These are phyloP conservation scores for Glyphotaelius pellucidus DNA, from an alignment of 2,888 invertebrate genomes.

Conservation along the genomic window DNA sequence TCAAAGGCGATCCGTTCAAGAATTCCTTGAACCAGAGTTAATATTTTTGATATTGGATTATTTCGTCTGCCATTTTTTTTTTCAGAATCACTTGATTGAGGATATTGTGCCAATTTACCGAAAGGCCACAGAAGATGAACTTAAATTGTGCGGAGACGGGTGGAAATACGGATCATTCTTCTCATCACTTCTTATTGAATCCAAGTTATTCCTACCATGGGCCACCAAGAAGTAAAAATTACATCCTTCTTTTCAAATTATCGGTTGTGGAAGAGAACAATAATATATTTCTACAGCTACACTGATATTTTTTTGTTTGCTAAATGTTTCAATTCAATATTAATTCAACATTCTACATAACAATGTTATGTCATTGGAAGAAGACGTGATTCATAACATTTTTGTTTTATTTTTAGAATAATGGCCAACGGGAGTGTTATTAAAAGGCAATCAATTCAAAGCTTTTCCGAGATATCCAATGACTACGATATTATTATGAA, in stretches of 20 bases:
- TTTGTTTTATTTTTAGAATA: slow-evolving; percentile 7
- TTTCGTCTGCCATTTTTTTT: slow-evolving; percentile 30
- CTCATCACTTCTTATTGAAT: slow-evolving; percentile 87
- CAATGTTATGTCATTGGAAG: neutral
- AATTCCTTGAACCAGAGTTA: no score
- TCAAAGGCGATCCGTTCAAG: no score
- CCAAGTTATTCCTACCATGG: slow-evolving; percentile 87
- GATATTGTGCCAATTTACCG: slow-evolving; percentile 87
- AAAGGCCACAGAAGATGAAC: slow-evolving; percentile 83
- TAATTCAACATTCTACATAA: neutral
- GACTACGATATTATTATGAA: slow-evolving; percentile 88
- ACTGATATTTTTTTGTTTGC: neutral
- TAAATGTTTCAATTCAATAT: neutral
- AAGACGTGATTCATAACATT: neutral
- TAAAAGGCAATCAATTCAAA: slow-evolving; percentile 76
- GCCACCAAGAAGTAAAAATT: slow-evolving; percentile 79
- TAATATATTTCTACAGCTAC: neutral
- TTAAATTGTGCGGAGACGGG: slow-evolving; percentile 82
- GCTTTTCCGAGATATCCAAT: slow-evolving; percentile 78
- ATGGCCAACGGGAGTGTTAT: slow-evolving; percentile 79
- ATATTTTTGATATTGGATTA: neutral
- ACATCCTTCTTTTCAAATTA: neutral
- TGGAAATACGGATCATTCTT: slow-evolving; percentile 92
- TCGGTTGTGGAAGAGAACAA: neutral
- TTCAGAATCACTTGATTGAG: slow-evolving; percentile 87